Evolutionary conservation across 1,140 invertebrate species (phyloP), one percentile per base, ranked within the genome.

Genomic region (Parasteatoda tepidariorum): DNA sequence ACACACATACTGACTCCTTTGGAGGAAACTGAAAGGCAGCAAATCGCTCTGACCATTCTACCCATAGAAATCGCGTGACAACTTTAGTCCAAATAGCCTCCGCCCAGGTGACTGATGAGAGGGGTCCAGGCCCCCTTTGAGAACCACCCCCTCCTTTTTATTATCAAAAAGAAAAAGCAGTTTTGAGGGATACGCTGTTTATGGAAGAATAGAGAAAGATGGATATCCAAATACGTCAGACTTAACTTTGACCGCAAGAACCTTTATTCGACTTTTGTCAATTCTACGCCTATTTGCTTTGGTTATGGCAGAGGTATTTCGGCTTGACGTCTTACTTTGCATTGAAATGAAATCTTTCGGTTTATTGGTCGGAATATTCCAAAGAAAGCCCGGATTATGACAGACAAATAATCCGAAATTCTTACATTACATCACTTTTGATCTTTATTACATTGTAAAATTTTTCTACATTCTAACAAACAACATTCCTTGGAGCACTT

Each of bases 21-120:
- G 18, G 38, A 48, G 62, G 38, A 30, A n/a, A 24, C 15, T 57
- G 48, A 48, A 34, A 30, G 41, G 41, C 41, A 71, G 68, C 68
- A 71, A 71, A 71, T 71, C 48, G 48, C 68, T 38, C 68, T 18
- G 24, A 38, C 24, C 24, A 59, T 62, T 55, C 57, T 59, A 22
- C 57, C 30, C 57, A 38, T 62, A 61, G 73, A 75, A 62, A 74
- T 31, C 11, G 33, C 55, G n/a, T 75, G 73, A 75, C 73, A 75
- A 73, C 57, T 62, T 62, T 62, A 75, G 73, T 75, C 73, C 73
- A 75, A 75, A 75, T 75, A 75, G 59, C 73, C 73, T 33, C 33
- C 28, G 54, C 57, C 22, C 33, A 0, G 31, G 33, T 75, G 73
- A 75, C 55, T 75, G 73, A 75, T 75, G 73, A 75, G 33, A 22